These are phyloP conservation scores for Drosophila greeni DNA, from an alignment of 2,888 invertebrate species.

Conservation along the genomic window DNA sequence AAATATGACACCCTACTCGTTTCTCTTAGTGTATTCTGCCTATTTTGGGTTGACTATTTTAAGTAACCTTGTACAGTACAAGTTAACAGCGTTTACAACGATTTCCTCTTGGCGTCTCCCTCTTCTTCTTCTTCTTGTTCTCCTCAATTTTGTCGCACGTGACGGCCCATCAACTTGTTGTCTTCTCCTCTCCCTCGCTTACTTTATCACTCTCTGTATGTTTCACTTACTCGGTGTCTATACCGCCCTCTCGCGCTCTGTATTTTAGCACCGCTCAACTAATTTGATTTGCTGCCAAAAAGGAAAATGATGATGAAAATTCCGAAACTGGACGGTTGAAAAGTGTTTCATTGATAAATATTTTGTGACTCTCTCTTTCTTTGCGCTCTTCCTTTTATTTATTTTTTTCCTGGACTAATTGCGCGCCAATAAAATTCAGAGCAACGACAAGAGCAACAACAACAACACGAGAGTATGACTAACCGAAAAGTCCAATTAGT, in stretches of 20 bases:
- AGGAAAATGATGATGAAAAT: conserved; percentile 22
- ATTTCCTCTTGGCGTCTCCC: conserved; percentile 17
- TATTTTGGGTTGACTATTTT: conserved; percentile 44
- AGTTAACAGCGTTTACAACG: conserved; percentile 42
- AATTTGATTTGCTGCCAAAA: conserved; percentile 58
- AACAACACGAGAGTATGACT: conserved; percentile 53
- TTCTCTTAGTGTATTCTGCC: conserved; percentile 4
- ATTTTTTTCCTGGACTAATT: conserved; percentile 49
- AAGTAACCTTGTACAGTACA: conserved; percentile 41
- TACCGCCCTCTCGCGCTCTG: conserved; percentile 4
- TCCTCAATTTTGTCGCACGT: conserved; percentile 45
- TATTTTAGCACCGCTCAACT: conserved; percentile 53
- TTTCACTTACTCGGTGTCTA: neutral
- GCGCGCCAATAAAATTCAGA: conserved; percentile 47
- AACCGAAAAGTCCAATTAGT: conserved; percentile 63
- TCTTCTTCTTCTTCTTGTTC: conserved; percentile 1
- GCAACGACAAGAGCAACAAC: conserved; percentile 3
- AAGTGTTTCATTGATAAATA: conserved; percentile 48
- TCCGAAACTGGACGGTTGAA: conserved; percentile 31
- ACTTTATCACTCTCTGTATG: conserved; percentile 1
- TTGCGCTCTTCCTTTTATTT: neutral
- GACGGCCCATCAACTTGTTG: conserved; percentile 47
- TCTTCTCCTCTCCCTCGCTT: conserved; percentile 33
- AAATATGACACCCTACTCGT: too few relatives aligned
- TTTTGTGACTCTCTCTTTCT: conserved; percentile 5